A percentile compares a stretch with the other conserved stretches of the same genome.
Evolutionary conservation across 92 coral and sea anemone genomes (phyloP).

Genomic region (Scolanthus callimorphus): DNA sequence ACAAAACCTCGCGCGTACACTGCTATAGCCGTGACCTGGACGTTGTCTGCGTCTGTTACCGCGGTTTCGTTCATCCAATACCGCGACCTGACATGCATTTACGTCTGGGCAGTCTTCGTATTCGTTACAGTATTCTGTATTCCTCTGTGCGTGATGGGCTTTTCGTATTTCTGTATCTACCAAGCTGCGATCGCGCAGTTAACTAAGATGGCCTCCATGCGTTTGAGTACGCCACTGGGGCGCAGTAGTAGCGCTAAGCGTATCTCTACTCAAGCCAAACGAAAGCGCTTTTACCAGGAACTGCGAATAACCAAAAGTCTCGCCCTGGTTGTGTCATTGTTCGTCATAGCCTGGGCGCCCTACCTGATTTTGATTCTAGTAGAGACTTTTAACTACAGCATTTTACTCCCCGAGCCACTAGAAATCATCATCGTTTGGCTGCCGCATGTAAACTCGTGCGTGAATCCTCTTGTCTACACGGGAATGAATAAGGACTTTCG

Average conservation of each 20-base stretch:
- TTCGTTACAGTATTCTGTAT: slow-evolving; percentile 59
- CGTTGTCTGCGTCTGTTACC: slow-evolving; percentile 41
- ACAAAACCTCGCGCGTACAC: slow-evolving; percentile 68
- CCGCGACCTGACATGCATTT: slow-evolving; percentile 35
- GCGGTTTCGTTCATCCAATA: slow-evolving; percentile 63
- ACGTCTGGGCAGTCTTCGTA: slow-evolving; percentile 44
- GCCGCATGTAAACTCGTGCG: slow-evolving; percentile 69
- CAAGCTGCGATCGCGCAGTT: slow-evolving; percentile 80
- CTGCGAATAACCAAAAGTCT: slow-evolving; percentile 81
- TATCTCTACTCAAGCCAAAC: slow-evolving; percentile 26
- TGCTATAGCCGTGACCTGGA: slow-evolving; percentile 67
- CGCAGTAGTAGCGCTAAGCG: slow-evolving; percentile 14
- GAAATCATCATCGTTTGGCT: slow-evolving; percentile 43
- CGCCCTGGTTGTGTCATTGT: slow-evolving; percentile 66
- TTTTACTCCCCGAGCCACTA: slow-evolving; percentile 30
- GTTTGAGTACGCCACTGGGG: slow-evolving; percentile 13
- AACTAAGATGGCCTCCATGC: slow-evolving; percentile 58
- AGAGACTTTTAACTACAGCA: slow-evolving; percentile 44
- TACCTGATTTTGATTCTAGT: slow-evolving; percentile 54
- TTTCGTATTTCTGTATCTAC: slow-evolving; percentile 74
- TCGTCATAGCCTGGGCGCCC: slow-evolving; percentile 79
- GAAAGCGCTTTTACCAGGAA: slow-evolving; percentile 76
- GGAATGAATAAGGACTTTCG: slow-evolving; percentile 85
- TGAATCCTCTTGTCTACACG: slow-evolving; percentile 78
- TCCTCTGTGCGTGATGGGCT: slow-evolving; percentile 66